Base-by-base conservation (phyloP, 2,888 invertebrate genomes). In the Craniophora ligustri region DNA sequence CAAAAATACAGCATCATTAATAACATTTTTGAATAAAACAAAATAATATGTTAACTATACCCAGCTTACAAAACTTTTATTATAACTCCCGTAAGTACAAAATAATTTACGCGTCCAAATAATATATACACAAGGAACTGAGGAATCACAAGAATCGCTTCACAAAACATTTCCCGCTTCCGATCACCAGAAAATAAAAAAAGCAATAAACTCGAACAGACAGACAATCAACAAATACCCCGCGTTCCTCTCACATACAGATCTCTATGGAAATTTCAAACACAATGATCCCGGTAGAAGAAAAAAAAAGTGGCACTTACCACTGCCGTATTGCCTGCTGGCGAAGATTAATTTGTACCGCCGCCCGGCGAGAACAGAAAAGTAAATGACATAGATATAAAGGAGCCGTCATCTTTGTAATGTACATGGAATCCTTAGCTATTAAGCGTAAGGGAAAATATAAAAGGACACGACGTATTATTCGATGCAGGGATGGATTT, bases 331-430 rank as follows among this genome's bases (percentile, higher is more conserved):
- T 87, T 85, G 87, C 85, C 79, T 85, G 87, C 85, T 78, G 79
- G 76, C 67, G 45, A 84, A 88, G 86, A 88, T 87, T 89, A 88
- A 89, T 89, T 88, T 82, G 82, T 83, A 81, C 84, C 79, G 67
- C 70, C 66, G 58, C 59, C 70, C 66, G 65, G 41, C 30, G 47
- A 44, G 50, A 75, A 79, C 78, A 76, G 71, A 75, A 81, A 82
- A 81, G 79, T 76, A 83, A n/a, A 81, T 74, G 74, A 69, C 64
- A 48, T 66, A 75, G 77, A 72, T 72, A 68, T 72, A 73, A 55
- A 53, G 40, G 54, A 42, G 48, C 72, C 75, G 79, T 81, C 82
- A 83, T 84, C 73, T 81, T 78, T 74, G 79, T 84, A 79, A 83
- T 81, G 72, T 76, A 77, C 73, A 75, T 65, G 54, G 74, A 78